Evolutionary conservation across 2,888 invertebrate species (phyloP), one percentile per base, ranked within the genome.

Genomic region (Drosophila phalerata): DNA sequence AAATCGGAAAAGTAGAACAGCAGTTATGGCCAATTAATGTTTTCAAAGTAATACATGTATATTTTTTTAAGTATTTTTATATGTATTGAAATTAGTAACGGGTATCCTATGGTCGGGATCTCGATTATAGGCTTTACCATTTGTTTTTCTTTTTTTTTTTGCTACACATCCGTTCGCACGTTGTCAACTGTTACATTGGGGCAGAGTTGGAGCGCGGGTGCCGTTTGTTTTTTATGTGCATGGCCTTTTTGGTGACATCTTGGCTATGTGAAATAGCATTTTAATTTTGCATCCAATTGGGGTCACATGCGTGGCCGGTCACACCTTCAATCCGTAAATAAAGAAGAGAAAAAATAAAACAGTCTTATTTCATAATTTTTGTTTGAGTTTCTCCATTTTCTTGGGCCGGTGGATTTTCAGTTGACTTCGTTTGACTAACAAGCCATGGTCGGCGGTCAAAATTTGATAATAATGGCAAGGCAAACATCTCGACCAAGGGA

Each of bases 251-350:
- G 61, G 81, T 88, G 83, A 83, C 83, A 83, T 79, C 67, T 71
- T 43, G 25, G 47, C 62, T 66, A 81, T 70, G 79, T 67, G 70
- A 88, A 84, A 88, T 77, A 76, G 53, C 57, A 71, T 73, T 77
- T 76, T 82, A 77, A 88, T 84, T 83, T 73, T 55, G 62, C 49
- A 67, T 72, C 79, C 85, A 88, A 85, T 85, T 85, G 81, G 87
- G 89, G 89, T 88, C 89, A 87, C 72, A 88, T 85, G 86, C 88
- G 81, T 83, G 70, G 87, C 58, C 77, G 79, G 88, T 82, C 83
- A 77, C 88, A 82, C 85, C 85, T 69, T 72, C 68, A 57, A 49
- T 19, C 13, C 25, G 19, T 15, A 47, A 40, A 65, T 22, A 3
- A 53, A 43, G 8, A 22, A 3, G 30, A 9, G 11, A 13, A 32